A percentile compares a stretch with the other conserved stretches of the same genome.
phyloP scores from a whole-genome alignment of 2,888 invertebrate genomes.

The Digitonthophagus gazella region DNA sequence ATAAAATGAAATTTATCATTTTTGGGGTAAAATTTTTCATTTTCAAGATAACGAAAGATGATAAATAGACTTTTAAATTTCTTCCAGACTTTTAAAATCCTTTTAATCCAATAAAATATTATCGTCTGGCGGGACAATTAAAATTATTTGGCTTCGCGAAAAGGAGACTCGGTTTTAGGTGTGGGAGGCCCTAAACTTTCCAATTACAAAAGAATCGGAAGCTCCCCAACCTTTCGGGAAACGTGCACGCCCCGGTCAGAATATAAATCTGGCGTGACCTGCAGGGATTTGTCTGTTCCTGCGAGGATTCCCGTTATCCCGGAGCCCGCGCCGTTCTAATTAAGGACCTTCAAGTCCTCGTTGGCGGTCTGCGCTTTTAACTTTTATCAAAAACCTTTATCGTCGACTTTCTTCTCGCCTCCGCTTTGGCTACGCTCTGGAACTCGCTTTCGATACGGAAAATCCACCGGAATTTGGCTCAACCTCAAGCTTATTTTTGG shows the following conservation, averaged over 20 bases:
- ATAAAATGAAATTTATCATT: not conserved
- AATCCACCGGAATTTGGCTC: not conserved
- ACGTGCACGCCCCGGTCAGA: constrained; percentile 4
- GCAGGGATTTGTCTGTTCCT: constrained; percentile 15
- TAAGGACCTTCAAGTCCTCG: not conserved
- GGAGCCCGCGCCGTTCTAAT: not conserved
- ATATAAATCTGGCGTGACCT: constrained; percentile 15
- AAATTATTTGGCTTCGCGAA: not conserved
- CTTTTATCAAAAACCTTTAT: constrained; percentile 13
- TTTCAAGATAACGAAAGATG: constrained; percentile 1
- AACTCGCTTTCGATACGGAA: not conserved
- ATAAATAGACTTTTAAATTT: constrained; percentile 12
- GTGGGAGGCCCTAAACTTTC: constrained; percentile 9
- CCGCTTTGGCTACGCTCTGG: not conserved
- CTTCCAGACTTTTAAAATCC: not conserved
- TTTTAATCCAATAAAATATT: constrained; percentile 12
- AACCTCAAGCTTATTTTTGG: not conserved
- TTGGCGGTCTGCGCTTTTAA: not conserved
- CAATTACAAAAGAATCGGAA: constrained; percentile 16
- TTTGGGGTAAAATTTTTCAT: constrained; percentile 2
- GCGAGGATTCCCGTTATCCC: constrained; percentile 13
- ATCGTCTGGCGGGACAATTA: constrained; percentile 10
- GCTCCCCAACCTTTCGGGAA: not conserved
- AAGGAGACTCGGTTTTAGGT: not conserved
- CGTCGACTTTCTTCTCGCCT: constrained; percentile 1